Base-by-base conservation (phyloP, 2,888 invertebrate species). In the Tridacna gigas region DNA sequence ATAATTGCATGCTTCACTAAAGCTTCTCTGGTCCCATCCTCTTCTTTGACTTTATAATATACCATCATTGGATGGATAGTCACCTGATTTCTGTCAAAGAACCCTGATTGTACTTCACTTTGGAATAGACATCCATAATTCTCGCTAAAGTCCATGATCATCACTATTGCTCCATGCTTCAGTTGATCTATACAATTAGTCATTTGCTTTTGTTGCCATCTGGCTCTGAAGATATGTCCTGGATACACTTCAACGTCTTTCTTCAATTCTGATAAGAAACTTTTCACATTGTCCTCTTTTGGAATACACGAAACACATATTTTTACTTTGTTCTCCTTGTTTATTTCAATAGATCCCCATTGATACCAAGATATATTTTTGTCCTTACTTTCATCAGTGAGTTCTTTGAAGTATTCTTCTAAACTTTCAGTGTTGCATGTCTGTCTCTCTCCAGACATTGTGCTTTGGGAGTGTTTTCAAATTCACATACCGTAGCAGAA, bases 81-180 rank as follows among this genome's bases (percentile, higher is more conserved):
- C 12, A 83, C 83, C 56, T 75, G 82, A 22, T 80, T 76, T 51
- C 82, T 75, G 22, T 65, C 65, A 78, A 77, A 88, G 45, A 83
- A 85, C 15, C 78, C 86, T 48, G 60, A 75, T 47, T 87, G 86
- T n/a, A 87, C 74, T 73, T 89, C 89, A 20, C 78, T 51, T 67
- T 89, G 89, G 1, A 63, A 65, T 15, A 76, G 60, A 78, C 86
- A 87, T 11, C 74, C 28, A 37, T 82, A 86, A 13, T 83, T 82
- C 65, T 82, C 69, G 37, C 69, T 73, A 65, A 82, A 82, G 28
- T 85, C 85, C 81, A 85, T 85, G 1, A 82, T 37, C 20, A 80
- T 15, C 0, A 47, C 65, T 18, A 75, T 74, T n/a, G 60, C 45
- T 22, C 60, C 74, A 25, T 60, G 63, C 18, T 60, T 74, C 0